Conservation (phyloP, 2,113 vertebrate species). For the Rhea americana region DNA sequence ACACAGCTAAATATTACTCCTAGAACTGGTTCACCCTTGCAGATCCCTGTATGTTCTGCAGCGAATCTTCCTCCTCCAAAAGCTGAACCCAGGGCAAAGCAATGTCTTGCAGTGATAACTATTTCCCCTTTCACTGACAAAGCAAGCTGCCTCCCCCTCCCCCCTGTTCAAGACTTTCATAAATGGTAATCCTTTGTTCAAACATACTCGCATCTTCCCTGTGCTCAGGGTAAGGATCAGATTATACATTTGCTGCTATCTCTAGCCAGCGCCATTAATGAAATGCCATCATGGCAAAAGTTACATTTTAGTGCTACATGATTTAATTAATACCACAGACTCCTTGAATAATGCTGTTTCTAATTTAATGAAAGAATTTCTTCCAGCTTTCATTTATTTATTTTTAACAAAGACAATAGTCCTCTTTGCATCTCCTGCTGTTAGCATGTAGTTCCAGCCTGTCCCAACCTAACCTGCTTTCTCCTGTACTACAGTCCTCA, state of each 20-base stretch:
- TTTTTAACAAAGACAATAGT: constrained; percentile 30
- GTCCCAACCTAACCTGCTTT: constrained; percentile 34
- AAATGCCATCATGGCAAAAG: not conserved
- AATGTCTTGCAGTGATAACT: not conserved
- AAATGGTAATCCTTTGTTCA: not conserved
- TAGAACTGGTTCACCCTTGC: not conserved
- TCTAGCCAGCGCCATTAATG: not conserved
- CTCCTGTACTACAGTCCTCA: not conserved
- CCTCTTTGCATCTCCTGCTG: constrained; percentile 5
- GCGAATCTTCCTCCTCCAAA: not conserved
- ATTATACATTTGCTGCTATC: not conserved
- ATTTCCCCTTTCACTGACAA: not conserved
- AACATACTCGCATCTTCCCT: not conserved
- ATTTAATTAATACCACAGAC: not conserved
- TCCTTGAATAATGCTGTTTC: constrained; percentile 11
- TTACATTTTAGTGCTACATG: not conserved
- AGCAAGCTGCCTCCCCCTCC: not conserved
- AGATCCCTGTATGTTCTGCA: rapidly evolving
- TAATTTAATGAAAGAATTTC: not conserved
- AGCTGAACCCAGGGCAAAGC: not conserved
- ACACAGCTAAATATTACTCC: not conserved
- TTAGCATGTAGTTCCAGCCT: constrained; percentile 14
- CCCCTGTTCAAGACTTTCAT: not conserved
- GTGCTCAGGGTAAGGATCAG: not conserved
- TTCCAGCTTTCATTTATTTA: constrained; percentile 33